These are phyloP conservation scores for Lithosia quadra DNA, from an alignment of 2,888 invertebrate species.

Conservation along the genomic window DNA sequence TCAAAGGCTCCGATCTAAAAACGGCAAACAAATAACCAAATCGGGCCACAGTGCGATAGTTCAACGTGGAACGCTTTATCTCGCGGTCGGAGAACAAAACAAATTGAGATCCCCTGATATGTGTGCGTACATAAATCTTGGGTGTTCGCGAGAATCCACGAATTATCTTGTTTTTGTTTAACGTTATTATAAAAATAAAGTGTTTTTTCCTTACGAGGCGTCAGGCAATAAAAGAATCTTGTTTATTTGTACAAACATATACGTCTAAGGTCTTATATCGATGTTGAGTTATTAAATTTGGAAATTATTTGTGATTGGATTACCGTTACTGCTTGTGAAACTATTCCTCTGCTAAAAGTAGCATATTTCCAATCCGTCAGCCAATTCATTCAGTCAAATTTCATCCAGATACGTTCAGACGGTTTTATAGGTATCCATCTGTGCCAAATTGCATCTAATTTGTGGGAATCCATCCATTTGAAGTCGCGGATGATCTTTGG, in stretches of 20 bases:
- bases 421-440: no score
- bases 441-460: no score
- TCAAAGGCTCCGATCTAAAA: slow-evolving; percentile 30
- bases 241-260: background rate
- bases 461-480: no score
- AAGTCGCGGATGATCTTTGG: no score
- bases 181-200: slow-evolving; percentile 44
- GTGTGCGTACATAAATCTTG: slow-evolving; percentile 64
- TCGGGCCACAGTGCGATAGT: slow-evolving; percentile 49
- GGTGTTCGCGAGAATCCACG: slow-evolving; percentile 48
- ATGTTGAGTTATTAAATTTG: no score
- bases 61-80: slow-evolving; percentile 51
- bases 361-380: no score
- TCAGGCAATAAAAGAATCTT: slow-evolving; percentile 3
- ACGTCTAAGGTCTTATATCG: background rate
- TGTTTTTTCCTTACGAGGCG: slow-evolving; percentile 13
- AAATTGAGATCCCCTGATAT: slow-evolving; percentile 63
- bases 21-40: slow-evolving; percentile 51
- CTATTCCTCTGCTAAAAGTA: no score
- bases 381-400: no score
- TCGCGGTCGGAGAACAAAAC: slow-evolving; percentile 48
- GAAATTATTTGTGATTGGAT: no score
- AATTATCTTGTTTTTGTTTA: slow-evolving; percentile 57
- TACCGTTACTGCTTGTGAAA: no score
- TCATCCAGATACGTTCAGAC: no score